phyloP scores from a whole-genome alignment of 92 coral and sea anemone genomes.

The Phymanthus crucifer region DNA sequence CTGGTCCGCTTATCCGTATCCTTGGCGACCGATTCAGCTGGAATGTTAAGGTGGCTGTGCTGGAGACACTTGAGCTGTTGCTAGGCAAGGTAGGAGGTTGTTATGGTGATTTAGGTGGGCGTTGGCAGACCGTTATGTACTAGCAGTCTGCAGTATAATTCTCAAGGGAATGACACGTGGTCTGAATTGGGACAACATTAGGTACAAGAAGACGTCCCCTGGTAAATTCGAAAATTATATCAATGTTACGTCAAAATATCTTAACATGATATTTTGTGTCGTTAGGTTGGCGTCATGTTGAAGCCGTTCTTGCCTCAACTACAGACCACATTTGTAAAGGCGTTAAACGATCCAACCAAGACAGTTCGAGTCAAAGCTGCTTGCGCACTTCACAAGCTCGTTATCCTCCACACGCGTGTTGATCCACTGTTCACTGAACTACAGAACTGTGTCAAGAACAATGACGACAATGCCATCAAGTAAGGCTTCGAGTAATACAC shows the following conservation, averaged over 20 bases:
- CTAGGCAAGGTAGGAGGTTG: conserved; percentile 72
- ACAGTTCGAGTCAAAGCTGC: conserved; percentile 90
- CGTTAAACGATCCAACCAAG: conserved; percentile 90
- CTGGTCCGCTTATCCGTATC: conserved; percentile 99
- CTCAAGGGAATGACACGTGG: no score
- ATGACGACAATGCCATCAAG: conserved; percentile 94
- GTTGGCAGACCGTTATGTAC: neutral
- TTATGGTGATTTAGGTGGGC: neutral
- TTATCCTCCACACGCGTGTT: conserved; percentile 90
- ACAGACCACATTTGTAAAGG: conserved; percentile 97
- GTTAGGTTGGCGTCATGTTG: conserved; percentile 89
- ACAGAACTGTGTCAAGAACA: conserved; percentile 93
- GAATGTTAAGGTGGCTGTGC: conserved; percentile 96
- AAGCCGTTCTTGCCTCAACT: conserved; percentile 98
- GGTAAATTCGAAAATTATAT: no score
- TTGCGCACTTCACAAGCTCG: conserved; percentile 82
- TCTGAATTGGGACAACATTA: no score
- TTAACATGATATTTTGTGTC: neutral
- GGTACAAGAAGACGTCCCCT: no score
- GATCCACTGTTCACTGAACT: conserved; percentile 98
- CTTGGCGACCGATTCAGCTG: conserved; percentile 97
- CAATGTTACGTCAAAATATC: no score
- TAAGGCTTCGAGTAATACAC: no score
- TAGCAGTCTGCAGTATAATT: no score
- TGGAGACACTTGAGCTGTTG: conserved; percentile 85